Conservation (phyloP, 2,888 invertebrate genomes). For the Cryptosula pallasiana region DNA sequence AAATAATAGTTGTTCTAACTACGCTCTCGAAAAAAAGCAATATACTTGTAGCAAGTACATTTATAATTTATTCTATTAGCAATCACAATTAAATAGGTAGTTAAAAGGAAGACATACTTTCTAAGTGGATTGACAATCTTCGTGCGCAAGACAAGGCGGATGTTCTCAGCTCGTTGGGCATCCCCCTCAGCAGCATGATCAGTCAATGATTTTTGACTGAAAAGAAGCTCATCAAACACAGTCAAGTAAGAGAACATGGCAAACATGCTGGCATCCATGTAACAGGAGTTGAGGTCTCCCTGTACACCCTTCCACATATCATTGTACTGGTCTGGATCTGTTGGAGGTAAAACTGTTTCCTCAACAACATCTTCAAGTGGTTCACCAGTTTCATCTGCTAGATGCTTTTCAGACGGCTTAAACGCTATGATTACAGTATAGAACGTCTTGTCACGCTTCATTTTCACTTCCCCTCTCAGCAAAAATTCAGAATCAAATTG, state of each 20-base stretch:
- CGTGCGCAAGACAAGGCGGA: not conserved
- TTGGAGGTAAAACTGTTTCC: not conserved
- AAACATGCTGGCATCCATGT: constrained; percentile 94
- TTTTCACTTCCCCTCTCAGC: not conserved
- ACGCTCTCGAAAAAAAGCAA: too few species aligned
- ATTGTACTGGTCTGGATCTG: not conserved
- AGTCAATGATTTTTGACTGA: constrained; percentile 54
- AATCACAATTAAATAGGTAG: too few species aligned
- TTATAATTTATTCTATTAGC: too few species aligned
- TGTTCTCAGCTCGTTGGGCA: not conserved
- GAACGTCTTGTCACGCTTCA: not conserved
- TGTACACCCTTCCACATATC: constrained; percentile 59
- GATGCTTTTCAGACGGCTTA: not conserved
- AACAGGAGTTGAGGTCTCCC: constrained; percentile 97
- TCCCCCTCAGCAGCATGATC: not conserved
- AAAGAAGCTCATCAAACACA: constrained; percentile 80
- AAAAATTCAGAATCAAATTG: too few species aligned
- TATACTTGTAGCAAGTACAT: too few species aligned
- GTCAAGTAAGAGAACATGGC: constrained; percentile 93
- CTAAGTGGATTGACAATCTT: not conserved
- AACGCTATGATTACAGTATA: not conserved
- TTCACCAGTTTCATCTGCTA: not conserved
- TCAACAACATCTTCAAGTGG: not conserved
- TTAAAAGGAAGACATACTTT: constrained; percentile 2
- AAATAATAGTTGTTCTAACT: too few species aligned